phyloP scores from a whole-genome alignment of 2,888 invertebrate genomes.

The Platycheirus rosarum region DNA sequence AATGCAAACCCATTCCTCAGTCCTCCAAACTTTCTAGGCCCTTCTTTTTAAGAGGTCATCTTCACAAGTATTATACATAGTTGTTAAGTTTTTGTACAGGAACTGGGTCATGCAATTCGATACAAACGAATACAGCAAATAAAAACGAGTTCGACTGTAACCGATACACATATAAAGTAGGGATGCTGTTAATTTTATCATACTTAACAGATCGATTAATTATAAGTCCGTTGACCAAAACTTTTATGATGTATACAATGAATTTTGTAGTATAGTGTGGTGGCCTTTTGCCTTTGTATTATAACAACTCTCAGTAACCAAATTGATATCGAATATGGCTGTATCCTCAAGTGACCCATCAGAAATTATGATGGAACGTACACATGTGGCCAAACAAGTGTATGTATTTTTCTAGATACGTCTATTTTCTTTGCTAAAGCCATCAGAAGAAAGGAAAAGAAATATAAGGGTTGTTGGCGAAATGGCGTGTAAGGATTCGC shows the following conservation, averaged over 20 bases:
- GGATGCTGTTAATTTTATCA: conserved; percentile 34
- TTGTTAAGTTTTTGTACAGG: not conserved
- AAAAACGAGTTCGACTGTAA: conserved; percentile 2
- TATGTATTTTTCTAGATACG: conserved; percentile 10
- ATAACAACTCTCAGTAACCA: conserved; percentile 19
- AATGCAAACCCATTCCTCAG: not conserved
- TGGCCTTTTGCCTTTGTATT: conserved; percentile 28
- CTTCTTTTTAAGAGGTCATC: not conserved
- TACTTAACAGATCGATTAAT: conserved; percentile 72
- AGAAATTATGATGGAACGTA: conserved; percentile 73
- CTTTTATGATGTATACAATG: too few species aligned
- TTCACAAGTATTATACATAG: too few species aligned
- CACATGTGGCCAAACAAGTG: conserved; percentile 63
- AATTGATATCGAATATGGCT: conserved; percentile 66
- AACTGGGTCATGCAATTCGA: conserved; percentile 37
- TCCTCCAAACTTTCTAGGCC: not conserved
- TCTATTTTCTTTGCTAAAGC: conserved; percentile 31
- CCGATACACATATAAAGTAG: not conserved
- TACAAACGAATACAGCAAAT: conserved; percentile 43
- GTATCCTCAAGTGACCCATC: conserved; percentile 73
- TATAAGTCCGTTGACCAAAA: conserved; percentile 46
- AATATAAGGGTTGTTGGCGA: conserved; percentile 68
- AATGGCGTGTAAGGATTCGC: conserved; percentile 60
- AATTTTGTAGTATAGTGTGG: too few species aligned
- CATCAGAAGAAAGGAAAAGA: conserved; percentile 12